These are phyloP conservation scores for Coilia nasus DNA, from an alignment of 2,797 vertebrate species.

Conservation along the genomic window DNA sequence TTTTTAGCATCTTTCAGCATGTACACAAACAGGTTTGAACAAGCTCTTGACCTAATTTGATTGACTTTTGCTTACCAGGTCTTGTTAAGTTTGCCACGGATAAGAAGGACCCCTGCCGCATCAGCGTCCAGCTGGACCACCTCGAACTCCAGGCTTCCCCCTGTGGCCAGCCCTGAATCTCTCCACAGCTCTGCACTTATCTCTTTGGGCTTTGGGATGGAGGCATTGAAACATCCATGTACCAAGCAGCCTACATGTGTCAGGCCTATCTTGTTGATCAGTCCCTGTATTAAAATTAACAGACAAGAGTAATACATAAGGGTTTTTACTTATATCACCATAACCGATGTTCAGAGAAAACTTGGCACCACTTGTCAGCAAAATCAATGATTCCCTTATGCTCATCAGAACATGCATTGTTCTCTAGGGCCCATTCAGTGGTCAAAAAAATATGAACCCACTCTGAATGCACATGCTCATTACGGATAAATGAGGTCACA, in stretches of 20 bases:
- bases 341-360: not conserved
- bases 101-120: slow-evolving; percentile 86
- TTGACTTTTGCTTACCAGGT: slow-evolving; percentile 69
- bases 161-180: slow-evolving; percentile 78
- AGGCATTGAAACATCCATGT: slow-evolving; percentile 94
- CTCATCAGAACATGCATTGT: no score
- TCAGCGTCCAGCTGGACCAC: slow-evolving; percentile 90
- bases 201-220: slow-evolving; percentile 85
- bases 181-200: slow-evolving; percentile 83
- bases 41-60: not conserved
- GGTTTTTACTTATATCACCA: not conserved
- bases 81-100: slow-evolving; percentile 82
- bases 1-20: not conserved
- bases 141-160: slow-evolving; percentile 84
- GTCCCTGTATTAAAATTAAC: slow-evolving; percentile 73
- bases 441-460: no score
- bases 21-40: not conserved
- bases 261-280: slow-evolving; percentile 89
- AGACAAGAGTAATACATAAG: not conserved
- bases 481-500: no score
- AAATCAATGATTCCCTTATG: not conserved
- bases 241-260: slow-evolving; percentile 93
- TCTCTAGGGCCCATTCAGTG: no score
- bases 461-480: no score
- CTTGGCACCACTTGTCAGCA: not conserved